These are phyloP conservation scores for Recurvirostra avosetta DNA, from an alignment of 2,113 vertebrate species.

Conservation along the genomic window DNA sequence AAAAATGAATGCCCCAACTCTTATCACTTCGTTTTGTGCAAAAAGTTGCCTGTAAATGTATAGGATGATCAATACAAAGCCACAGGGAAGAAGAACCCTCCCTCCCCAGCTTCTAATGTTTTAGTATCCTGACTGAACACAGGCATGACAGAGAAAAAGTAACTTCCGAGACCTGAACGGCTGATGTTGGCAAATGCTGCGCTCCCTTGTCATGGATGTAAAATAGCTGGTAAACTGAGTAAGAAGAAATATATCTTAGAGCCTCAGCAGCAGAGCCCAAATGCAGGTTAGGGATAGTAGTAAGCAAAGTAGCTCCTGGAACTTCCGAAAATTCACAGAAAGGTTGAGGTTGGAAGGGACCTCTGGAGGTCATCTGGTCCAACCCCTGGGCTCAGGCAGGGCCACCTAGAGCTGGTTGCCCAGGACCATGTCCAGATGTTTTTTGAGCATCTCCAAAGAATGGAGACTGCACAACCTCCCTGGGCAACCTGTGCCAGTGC, in stretches of 20 bases:
- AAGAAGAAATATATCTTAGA: background rate
- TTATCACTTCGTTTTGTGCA: background rate
- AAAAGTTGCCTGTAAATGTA: background rate
- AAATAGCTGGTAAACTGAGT: background rate
- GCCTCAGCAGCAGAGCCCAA: background rate
- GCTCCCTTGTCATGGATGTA: background rate
- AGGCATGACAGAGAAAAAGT: background rate
- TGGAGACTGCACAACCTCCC: background rate
- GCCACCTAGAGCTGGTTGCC: background rate
- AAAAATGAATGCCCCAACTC: background rate
- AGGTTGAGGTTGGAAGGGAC: background rate
- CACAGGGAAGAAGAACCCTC: background rate
- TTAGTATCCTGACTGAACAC: background rate
- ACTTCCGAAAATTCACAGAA: background rate
- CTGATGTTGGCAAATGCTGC: background rate
- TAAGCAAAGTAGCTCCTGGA: background rate
- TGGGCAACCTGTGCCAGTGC: background rate
- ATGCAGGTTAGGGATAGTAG: background rate
- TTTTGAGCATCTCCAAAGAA: background rate
- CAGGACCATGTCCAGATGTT: accelerated
- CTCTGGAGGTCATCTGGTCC: background rate
- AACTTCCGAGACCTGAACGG: background rate
- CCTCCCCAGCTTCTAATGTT: background rate
- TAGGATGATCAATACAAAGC: background rate
- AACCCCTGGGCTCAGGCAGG: background rate